Conservation (phyloP, 2,888 invertebrate species). For the Atherix ibis region DNA sequence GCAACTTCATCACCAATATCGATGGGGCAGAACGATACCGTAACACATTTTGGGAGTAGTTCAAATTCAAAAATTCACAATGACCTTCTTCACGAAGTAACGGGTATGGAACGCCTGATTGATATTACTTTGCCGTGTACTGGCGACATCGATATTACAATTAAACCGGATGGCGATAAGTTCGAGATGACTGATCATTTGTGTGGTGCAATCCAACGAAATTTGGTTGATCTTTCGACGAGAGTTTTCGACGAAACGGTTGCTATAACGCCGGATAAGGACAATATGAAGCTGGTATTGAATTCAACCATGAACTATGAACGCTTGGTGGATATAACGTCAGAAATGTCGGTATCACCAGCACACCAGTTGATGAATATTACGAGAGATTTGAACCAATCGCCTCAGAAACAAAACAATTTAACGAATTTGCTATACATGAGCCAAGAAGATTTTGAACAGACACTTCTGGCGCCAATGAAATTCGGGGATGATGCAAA, state of each 20-base stretch:
- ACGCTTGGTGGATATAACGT: conserved; percentile 21
- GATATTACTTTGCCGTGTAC: too few species aligned
- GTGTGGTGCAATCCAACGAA: neutral
- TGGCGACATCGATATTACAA: too few species aligned
- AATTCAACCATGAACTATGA: conserved; percentile 27
- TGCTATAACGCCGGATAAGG: conserved; percentile 17
- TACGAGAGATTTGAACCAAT: conserved; percentile 21
- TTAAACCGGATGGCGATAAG: neutral
- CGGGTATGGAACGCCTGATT: too few species aligned
- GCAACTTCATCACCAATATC: too few species aligned
- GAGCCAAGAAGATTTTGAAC: conserved; percentile 6
- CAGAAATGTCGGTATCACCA: conserved; percentile 17
- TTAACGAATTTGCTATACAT: conserved; percentile 23
- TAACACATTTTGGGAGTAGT: neutral
- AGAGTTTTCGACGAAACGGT: conserved; percentile 5
- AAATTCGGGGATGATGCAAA: too few species aligned
- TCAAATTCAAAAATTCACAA: conserved; percentile 3
- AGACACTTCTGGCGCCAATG: conserved; percentile 1
- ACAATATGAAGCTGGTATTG: conserved; percentile 24
- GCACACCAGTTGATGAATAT: conserved; percentile 21
- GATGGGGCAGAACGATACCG: too few species aligned
- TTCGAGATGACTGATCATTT: neutral
- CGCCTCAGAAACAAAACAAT: conserved; percentile 14
- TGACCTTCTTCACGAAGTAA: neutral
- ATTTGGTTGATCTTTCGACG: conserved; percentile 5